Base-by-base conservation (phyloP, 2,797 vertebrate species). In the Zalophus californianus region DNA sequence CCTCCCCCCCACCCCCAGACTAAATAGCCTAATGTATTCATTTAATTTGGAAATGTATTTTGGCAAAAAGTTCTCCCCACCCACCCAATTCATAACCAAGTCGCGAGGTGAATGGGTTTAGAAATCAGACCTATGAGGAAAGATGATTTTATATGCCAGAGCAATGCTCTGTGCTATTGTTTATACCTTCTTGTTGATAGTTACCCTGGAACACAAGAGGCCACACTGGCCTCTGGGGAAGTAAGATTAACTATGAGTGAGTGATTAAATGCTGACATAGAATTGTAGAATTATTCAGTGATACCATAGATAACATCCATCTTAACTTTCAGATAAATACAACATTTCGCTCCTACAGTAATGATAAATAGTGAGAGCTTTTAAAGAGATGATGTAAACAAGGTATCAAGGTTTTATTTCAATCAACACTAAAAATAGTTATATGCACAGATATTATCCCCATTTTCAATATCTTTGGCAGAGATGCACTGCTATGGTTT, bases 1-100 rank as follows among this genome's bases (percentile, higher is more conserved):
- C 80, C 66, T 54, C 29, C 73, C 16, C 44, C 18, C 16, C 23
- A 0, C 2, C 50, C 73, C 44, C 27, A 1, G 32, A 52, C 84
- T 66, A 92, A 64, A 54, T 7, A 95, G 32, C 29, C 50, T 56
- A 75, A 89, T 44, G 38, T 11, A 70, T 56, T 82, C 10, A 5
- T 60, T 95, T 44, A 66, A 54, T 86, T 91, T 83, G 83, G 35
- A 94, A 96, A 92, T 70, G 16, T 77, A 66, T 82, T 86, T 91
- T 73, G 38, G 44, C 25, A 54, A 66, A 83, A 91, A 64, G 21
- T 27, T 80, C 21, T 84, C 25, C 35, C 66, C 38, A n/a, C 25
- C 13, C 13, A 78, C 48, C 54, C 54, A 62, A 60, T 52, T 90
- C 32, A 52, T 79, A 89, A 66, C 29, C 41, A 58, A 72, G 62